These are phyloP conservation scores for Saccopteryx leptura DNA, from an alignment of 2,113 vertebrate species.

Conservation along the genomic window DNA sequence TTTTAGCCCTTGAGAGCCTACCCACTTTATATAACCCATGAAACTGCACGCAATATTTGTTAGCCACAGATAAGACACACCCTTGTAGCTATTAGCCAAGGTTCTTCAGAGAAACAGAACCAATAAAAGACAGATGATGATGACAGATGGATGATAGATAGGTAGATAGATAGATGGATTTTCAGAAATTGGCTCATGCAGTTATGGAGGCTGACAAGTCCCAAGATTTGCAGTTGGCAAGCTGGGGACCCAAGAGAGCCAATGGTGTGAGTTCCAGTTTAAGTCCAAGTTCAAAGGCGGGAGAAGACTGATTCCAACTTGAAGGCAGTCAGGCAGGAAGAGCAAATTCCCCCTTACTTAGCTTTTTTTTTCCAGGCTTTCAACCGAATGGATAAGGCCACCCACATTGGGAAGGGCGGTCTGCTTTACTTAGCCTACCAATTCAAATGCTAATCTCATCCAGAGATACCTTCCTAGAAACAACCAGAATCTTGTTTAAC, in stretches of 20 bases:
- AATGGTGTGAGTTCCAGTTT: not conserved
- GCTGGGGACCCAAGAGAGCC: not conserved
- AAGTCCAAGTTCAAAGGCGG: not conserved
- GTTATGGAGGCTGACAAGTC: not conserved
- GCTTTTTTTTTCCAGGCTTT: not conserved
- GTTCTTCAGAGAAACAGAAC: slow-evolving; percentile 1
- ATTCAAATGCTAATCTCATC: not conserved
- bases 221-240: not conserved
- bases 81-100: not conserved
- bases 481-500: not conserved
- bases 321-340: not conserved
- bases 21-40: not conserved
- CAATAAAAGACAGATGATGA: too few species aligned
- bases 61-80: not conserved
- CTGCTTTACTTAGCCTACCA: not conserved
- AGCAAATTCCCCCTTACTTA: not conserved
- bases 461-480: not conserved
- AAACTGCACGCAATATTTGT: not conserved
- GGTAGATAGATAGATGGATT: not conserved
- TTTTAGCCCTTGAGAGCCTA: not conserved
- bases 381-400: not conserved
- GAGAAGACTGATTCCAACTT: not conserved
- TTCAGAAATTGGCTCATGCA: not conserved
- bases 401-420: not conserved
- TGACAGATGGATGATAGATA: not conserved